Conservation (phyloP, 1,140 invertebrate genomes). For the Leptonema lineaticorne region DNA sequence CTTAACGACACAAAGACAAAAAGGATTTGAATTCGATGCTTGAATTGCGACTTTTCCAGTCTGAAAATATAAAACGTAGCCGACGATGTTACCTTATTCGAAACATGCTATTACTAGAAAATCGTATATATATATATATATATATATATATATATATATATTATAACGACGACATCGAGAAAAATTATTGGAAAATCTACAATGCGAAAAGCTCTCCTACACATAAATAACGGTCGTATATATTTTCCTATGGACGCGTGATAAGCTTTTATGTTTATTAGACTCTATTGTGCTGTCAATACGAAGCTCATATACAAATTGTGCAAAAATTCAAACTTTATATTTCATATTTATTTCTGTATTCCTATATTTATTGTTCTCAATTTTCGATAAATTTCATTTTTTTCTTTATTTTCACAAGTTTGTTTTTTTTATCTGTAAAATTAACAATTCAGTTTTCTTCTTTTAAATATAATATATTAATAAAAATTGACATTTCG, state of each 20-base stretch:
- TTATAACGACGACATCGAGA: no score
- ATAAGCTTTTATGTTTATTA: slow-evolving; percentile 18
- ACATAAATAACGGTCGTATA: no score
- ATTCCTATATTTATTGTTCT: no score
- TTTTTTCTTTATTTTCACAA: not conserved
- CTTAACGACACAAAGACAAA: not conserved
- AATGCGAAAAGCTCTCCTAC: not conserved
- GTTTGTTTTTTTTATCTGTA: not conserved
- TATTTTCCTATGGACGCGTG: not conserved
- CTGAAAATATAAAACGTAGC: slow-evolving; percentile 13
- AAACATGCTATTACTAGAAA: not conserved
- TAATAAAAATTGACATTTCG: no score
- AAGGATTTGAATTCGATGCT: not conserved
- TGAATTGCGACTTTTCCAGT: slow-evolving; percentile 19
- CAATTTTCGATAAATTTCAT: not conserved
- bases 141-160: no score
- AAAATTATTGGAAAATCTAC: not conserved
- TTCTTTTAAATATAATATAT: no score
- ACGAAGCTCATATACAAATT: slow-evolving; percentile 3
- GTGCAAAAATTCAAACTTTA: not conserved
- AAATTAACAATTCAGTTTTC: not conserved
- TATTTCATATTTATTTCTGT: not conserved
- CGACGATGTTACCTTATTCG: not conserved
- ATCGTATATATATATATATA: not conserved
- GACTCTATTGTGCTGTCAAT: slow-evolving; percentile 4